phyloP scores from a whole-genome alignment of 2,113 vertebrate genomes.

The Chaetura pelagica region DNA sequence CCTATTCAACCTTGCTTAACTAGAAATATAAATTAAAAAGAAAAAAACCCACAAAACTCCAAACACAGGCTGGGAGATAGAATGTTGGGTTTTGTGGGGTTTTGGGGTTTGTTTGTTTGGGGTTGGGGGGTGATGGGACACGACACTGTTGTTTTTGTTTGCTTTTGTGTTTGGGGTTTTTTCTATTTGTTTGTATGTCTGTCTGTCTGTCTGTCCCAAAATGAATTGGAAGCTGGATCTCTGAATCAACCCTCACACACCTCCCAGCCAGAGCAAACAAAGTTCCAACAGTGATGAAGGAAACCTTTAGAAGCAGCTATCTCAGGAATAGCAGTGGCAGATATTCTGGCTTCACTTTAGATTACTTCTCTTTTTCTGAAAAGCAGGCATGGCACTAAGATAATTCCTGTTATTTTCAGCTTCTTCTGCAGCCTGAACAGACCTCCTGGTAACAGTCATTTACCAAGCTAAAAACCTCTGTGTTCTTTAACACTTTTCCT shows the following conservation, averaged over 20 bases:
- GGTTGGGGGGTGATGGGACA: no score
- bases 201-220: not conserved
- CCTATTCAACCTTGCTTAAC: not conserved
- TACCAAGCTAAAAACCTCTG: not conserved
- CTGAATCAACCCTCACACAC: not conserved
- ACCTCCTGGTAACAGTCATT: not conserved
- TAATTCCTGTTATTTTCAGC: not conserved
- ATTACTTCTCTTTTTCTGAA: not conserved
- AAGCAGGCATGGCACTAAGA: not conserved
- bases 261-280: not conserved
- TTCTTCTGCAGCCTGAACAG: not conserved
- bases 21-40: not conserved
- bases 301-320: not conserved
- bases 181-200: not conserved
- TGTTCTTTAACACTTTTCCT: not conserved
- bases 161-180: not conserved
- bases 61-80: not conserved
- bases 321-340: not conserved
- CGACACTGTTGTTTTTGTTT: no score
- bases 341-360: not conserved
- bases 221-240: not conserved
- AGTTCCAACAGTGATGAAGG: rapidly evolving
- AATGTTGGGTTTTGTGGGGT: not conserved
- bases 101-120: not conserved
- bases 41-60: no score